Conservation (phyloP, 2,797 vertebrate species). For the Argya squamiceps region DNA sequence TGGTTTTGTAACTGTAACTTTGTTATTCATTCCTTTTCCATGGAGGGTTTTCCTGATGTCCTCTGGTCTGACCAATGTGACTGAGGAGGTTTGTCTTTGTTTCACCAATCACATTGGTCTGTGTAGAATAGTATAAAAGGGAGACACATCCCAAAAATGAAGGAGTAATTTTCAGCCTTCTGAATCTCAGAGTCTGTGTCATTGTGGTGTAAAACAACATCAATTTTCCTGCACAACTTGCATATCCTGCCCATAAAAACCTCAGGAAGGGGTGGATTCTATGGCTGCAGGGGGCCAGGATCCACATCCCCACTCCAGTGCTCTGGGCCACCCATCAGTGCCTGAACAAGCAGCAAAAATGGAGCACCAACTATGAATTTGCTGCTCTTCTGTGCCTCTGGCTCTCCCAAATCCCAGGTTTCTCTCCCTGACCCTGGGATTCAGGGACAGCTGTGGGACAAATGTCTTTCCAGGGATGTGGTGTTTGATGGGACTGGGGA, state of each 20-base stretch:
- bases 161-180: no score
- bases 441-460: background rate
- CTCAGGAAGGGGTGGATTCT: accelerated
- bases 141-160: no score
- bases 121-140: no score
- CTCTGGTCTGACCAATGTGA: no score
- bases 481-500: background rate
- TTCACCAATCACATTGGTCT: no score
- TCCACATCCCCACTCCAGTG: accelerated
- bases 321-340: background rate
- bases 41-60: no score
- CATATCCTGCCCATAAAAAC: accelerated
- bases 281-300: background rate
- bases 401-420: accelerated
- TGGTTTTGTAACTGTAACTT: no score
- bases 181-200: no score
- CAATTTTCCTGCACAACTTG: background rate
- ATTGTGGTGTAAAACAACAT: no score
- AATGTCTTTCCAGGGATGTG: accelerated
- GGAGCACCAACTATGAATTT: accelerated
- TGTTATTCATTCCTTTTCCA: no score
- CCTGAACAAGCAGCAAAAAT: background rate
- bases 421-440: accelerated
- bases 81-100: no score
- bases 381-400: background rate